Base-by-base conservation (phyloP, 2,113 vertebrate genomes). In the Lipophrys pholis region DNA sequence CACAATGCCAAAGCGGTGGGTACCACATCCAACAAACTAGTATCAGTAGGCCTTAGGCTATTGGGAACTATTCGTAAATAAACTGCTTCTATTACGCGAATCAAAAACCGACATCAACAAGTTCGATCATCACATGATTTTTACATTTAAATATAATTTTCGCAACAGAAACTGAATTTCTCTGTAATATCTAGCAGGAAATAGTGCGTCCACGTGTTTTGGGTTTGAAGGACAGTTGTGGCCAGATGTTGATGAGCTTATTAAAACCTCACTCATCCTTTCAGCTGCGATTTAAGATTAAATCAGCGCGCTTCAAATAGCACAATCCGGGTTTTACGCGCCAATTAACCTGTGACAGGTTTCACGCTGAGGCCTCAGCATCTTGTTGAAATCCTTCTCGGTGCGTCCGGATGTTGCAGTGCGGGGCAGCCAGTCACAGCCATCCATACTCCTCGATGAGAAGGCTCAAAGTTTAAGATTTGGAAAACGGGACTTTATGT, bases 1-100 rank as follows among this genome's bases (percentile, higher is more conserved):
- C 17, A 49, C 58, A 61, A 86, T 88, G 91, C 92, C 91, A 81
- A 85, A 92, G 80, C 83, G 93, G 93, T 94, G 87, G 80, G 92
- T 88, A 81, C 66, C 71, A 79, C 45, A 30, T 30, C 21, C 21
- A 30, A 30, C 2, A 30, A 30, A 30, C 21, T 30, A 30, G 21
- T 30, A 30, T 30, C 21, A 30, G 21, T 30, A 30, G 21, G 21
- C 21, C 21, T 30, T 30, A 30, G 21, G 21, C 4, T 30, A 30
- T 30, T 30, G 4, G 21, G 21, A 30, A 30, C 2, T 30, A 30
- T 30, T 30, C 4, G 21, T 30, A 30, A 30, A 30, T 30, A 2
- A 4, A 30, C 21, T 30, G 21, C 21, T 30, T 4, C 21, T 30
- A 30, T 30, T 30, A 30, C 4, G 21, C 21, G 4, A 30, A 30